Evolutionary conservation across 2,113 vertebrate species (phyloP).

Genomic region (Rhombomys opimus): DNA sequence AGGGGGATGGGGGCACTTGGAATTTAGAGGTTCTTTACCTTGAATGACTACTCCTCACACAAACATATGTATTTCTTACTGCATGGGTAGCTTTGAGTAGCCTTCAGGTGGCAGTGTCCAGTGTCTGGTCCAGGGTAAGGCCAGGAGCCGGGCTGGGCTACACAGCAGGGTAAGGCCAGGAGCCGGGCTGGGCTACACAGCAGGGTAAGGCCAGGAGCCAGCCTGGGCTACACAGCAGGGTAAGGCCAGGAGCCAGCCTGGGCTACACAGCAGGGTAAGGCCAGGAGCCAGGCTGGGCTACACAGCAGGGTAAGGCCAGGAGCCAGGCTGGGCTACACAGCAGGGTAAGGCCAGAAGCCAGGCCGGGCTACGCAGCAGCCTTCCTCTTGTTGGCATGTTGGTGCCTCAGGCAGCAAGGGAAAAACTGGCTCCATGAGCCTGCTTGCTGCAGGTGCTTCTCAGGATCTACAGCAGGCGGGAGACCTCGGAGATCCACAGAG

Average conservation of each 20-base stretch:
- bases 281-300: no score
- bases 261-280: no score
- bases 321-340: no score
- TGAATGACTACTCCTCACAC: neutral
- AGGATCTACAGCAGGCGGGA: neutral
- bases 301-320: no score
- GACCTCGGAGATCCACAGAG: neutral
- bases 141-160: neutral
- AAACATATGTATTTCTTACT: no score
- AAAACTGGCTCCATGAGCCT: neutral
- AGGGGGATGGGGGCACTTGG: rapidly evolving
- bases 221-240: no score
- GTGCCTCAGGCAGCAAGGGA: neutral
- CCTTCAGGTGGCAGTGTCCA: neutral
- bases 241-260: no score
- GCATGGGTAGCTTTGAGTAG: neutral
- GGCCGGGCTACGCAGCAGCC: no score
- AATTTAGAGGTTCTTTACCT: neutral
- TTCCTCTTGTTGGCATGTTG: neutral
- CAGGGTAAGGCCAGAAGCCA: no score
- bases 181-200: no score
- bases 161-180: no score
- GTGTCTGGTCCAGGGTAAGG: neutral
- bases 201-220: no score
- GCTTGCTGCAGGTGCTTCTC: neutral